These are phyloP conservation scores for Drosophila setosimentum DNA, from an alignment of 2,888 invertebrate species.

Conservation along the genomic window DNA sequence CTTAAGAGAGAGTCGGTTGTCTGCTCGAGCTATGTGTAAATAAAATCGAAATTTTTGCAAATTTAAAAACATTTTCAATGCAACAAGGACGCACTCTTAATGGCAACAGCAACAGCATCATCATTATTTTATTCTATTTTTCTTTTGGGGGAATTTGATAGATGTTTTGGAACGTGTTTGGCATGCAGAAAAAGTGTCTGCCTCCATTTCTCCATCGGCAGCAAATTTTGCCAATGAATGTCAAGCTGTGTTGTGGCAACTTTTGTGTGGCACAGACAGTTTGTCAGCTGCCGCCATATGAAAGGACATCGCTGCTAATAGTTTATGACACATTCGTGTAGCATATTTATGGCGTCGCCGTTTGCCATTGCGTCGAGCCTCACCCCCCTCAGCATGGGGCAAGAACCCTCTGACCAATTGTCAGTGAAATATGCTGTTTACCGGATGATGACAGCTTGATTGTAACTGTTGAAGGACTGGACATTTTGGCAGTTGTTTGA, in stretches of 20 bases:
- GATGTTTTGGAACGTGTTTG: slow-evolving; percentile 40
- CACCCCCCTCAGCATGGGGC: not conserved
- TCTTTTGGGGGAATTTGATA: slow-evolving; percentile 45
- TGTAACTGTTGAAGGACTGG: slow-evolving; percentile 19
- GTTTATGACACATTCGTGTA: slow-evolving; percentile 65
- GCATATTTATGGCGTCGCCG: slow-evolving; percentile 55
- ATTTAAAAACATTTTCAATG: slow-evolving; percentile 48
- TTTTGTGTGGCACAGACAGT: slow-evolving; percentile 27
- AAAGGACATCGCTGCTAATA: slow-evolving; percentile 60
- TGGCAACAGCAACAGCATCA: slow-evolving; percentile 15
- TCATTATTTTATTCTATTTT: slow-evolving; percentile 26
- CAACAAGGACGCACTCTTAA: slow-evolving; percentile 9
- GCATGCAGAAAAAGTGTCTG: slow-evolving; percentile 23
- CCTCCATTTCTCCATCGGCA: not conserved
- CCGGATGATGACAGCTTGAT: slow-evolving; percentile 23
- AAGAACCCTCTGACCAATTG: slow-evolving; percentile 14
- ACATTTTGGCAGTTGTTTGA: not conserved
- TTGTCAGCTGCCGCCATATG: slow-evolving; percentile 35
- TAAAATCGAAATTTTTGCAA: slow-evolving; percentile 74
- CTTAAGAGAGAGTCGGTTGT: slow-evolving; percentile 47
- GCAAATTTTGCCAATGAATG: slow-evolving; percentile 37
- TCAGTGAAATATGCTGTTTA: slow-evolving; percentile 31
- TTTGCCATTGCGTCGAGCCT: slow-evolving; percentile 6
- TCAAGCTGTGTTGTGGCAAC: slow-evolving; percentile 41
- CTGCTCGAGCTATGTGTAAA: slow-evolving; percentile 65